Conservation (phyloP, 2,113 vertebrate genomes). For the Mixornis gularis region DNA sequence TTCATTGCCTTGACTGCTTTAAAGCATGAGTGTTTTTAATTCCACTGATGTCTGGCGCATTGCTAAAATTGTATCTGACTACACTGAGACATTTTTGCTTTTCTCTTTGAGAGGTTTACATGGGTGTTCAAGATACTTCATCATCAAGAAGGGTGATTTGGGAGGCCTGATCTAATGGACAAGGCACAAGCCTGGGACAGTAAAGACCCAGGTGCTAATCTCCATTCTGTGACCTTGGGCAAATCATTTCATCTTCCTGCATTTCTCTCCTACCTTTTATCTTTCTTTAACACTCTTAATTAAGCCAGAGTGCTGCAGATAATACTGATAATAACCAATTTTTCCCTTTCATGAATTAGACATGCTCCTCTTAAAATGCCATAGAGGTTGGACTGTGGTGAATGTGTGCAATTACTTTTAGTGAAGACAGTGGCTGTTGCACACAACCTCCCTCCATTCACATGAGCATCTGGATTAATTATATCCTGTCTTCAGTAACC, state of each 20-base stretch:
- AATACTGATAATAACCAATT: slow-evolving; percentile 50
- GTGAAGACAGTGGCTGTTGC: slow-evolving; percentile 18
- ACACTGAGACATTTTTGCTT: background rate
- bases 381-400: slow-evolving; percentile 37
- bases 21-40: background rate
- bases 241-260: slow-evolving; percentile 31
- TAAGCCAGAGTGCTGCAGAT: slow-evolving; percentile 42
- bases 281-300: slow-evolving; percentile 51
- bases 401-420: slow-evolving; percentile 39
- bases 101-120: background rate
- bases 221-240: slow-evolving; percentile 43
- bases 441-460: background rate
- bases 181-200: background rate
- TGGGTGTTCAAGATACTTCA: background rate
- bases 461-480: slow-evolving; percentile 48
- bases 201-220: slow-evolving; percentile 18
- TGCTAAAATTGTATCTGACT: background rate
- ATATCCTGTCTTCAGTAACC: slow-evolving; percentile 31
- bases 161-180: background rate
- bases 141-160: background rate
- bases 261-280: slow-evolving; percentile 49
- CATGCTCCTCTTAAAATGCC: slow-evolving; percentile 39
- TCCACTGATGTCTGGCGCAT: background rate
- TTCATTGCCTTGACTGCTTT: background rate
- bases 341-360: slow-evolving; percentile 49